Evolutionary conservation across 2,113 vertebrate species (phyloP).

Genomic region (Peromyscus leucopus): DNA sequence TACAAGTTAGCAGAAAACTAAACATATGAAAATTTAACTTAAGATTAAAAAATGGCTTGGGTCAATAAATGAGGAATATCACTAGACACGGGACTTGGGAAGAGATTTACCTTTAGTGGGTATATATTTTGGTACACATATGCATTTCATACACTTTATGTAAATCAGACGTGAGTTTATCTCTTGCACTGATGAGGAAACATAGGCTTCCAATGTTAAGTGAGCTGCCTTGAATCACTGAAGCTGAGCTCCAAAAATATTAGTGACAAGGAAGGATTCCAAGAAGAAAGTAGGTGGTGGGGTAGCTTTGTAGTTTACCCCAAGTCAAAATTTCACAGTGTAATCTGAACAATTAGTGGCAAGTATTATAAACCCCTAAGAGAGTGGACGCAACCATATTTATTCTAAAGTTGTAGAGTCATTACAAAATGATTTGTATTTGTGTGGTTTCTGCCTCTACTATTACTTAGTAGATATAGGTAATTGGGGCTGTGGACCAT

Average conservation of each 20-base stretch:
- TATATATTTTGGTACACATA: fast-evolving
- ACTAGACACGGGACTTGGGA: background rate
- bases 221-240: background rate
- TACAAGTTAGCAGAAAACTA: background rate
- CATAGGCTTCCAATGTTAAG: background rate
- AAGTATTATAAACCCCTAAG: background rate
- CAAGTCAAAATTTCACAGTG: background rate
- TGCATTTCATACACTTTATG: background rate
- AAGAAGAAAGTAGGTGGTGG: background rate
- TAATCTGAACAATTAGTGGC: background rate
- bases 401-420: background rate
- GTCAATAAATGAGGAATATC: background rate
- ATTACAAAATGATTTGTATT: conserved; percentile 14
- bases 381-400: background rate
- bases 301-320: background rate
- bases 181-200: background rate
- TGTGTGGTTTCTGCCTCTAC: background rate
- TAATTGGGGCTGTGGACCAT: background rate
- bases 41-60: background rate
- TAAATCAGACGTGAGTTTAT: background rate
- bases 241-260: background rate
- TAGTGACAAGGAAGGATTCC: background rate
- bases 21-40: background rate
- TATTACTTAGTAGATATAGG: background rate
- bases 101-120: background rate